A percentile compares a stretch with the other conserved stretches of the same genome.
Evolutionary conservation across 2,888 invertebrate species (phyloP).

Genomic region (Caenorhabditis macrosperma): DNA sequence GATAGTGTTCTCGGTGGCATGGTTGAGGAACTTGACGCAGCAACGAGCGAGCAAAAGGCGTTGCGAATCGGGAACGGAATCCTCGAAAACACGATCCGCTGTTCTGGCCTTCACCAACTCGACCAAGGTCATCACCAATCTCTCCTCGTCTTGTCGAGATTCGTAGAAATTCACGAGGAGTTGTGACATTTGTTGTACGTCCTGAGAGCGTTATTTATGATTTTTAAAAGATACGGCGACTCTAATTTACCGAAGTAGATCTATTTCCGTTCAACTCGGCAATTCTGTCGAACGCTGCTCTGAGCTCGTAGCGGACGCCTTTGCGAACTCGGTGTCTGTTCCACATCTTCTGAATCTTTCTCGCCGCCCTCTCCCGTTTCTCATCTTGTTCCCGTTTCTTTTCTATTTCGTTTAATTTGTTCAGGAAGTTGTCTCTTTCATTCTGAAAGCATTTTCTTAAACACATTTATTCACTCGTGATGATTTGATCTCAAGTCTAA

Average conservation of each 20-base stretch:
- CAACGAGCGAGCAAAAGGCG: constrained; percentile 21
- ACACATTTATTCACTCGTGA: too few relatives aligned
- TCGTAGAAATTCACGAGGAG: constrained; percentile 52
- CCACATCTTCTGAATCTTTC: constrained; percentile 43
- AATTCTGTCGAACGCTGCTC: constrained; percentile 33
- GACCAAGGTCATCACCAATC: constrained; percentile 34
- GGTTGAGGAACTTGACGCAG: constrained; percentile 44
- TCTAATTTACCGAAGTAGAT: background rate
- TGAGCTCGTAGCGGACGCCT: background rate
- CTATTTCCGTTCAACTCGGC: background rate
- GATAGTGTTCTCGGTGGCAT: constrained; percentile 37
- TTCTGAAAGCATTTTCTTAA: constrained; percentile 53
- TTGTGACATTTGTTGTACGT: constrained; percentile 13
- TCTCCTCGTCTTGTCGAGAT: constrained; percentile 32
- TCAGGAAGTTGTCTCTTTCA: constrained; percentile 56
- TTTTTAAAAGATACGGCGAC: background rate
- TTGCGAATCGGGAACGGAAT: constrained; percentile 4
- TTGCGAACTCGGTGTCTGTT: background rate
- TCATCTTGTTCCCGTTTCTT: constrained; percentile 24
- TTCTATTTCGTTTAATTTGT: constrained; percentile 39
- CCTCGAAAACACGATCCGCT: constrained; percentile 1
- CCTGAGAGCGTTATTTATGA: background rate
- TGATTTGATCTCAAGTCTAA: too few relatives aligned
- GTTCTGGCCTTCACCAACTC: constrained; percentile 32
- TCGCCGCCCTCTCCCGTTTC: constrained; percentile 23